phyloP scores from a whole-genome alignment of 1,140 invertebrate species.

The Archegozetes longisetosus region DNA sequence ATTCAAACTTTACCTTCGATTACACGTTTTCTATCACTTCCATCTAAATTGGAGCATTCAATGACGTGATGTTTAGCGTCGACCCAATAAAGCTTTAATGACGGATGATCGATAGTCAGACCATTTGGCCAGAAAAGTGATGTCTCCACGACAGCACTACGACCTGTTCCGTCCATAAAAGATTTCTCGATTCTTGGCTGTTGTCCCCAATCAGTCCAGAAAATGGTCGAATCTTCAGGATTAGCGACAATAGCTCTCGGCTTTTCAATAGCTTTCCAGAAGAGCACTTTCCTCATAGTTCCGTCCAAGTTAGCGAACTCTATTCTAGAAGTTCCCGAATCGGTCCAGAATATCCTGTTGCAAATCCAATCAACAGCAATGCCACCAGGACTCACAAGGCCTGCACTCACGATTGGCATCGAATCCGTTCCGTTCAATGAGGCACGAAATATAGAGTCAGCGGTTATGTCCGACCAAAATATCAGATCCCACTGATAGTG shows the following conservation, averaged over 20 bases:
- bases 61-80: constrained; percentile 38
- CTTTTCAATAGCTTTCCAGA: constrained; percentile 62
- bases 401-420: constrained; percentile 43
- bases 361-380: constrained; percentile 92
- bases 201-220: constrained; percentile 87
- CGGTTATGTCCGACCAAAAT: constrained; percentile 72
- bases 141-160: constrained; percentile 49
- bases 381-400: constrained; percentile 62
- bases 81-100: constrained; percentile 34
- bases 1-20: constrained; percentile 25
- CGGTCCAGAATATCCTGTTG: constrained; percentile 89
- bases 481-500: constrained; percentile 55
- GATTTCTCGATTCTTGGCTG: constrained; percentile 72
- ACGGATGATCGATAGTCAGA: constrained; percentile 66
- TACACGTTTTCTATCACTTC: constrained; percentile 46
- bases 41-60: constrained; percentile 60
- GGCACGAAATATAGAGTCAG: constrained; percentile 48
- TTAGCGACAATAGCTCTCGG: constrained; percentile 85
- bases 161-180: constrained; percentile 60
- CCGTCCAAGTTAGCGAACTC: constrained; percentile 81
- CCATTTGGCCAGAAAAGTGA: constrained; percentile 65
- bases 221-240: constrained; percentile 67
- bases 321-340: constrained; percentile 80
- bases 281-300: constrained; percentile 68
- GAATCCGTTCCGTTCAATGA: constrained; percentile 40